phyloP scores from a whole-genome alignment of 1,140 invertebrate species.

The Diuraphis noxia region DNA sequence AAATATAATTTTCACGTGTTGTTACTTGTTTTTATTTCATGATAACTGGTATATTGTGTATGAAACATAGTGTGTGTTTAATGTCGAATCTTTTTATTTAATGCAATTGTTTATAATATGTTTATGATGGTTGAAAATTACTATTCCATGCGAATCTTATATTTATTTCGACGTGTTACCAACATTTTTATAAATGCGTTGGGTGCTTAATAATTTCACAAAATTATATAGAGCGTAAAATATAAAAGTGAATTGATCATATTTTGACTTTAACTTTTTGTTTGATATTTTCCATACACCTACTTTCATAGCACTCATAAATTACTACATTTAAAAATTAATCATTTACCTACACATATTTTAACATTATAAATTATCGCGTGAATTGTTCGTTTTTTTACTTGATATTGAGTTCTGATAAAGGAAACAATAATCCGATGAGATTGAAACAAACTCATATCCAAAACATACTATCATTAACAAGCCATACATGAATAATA shows the following conservation, averaged over 20 bases:
- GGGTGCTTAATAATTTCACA: not conserved
- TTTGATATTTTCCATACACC: not conserved
- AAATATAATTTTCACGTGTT: not conserved
- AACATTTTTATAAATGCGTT: not conserved
- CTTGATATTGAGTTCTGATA: not conserved
- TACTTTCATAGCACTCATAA: not conserved
- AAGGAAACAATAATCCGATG: not conserved
- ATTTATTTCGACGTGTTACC: not conserved
- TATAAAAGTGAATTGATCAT: not conserved
- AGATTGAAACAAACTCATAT: not conserved
- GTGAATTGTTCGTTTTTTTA: not conserved
- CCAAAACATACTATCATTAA: not conserved
- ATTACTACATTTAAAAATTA: too few relatives aligned
- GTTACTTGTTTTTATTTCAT: not conserved
- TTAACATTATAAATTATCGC: not conserved
- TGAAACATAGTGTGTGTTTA: not conserved
- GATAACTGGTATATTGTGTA: too few relatives aligned
- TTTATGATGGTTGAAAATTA: not conserved
- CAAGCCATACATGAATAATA: not conserved
- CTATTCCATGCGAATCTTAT: not conserved
- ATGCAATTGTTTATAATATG: not conserved
- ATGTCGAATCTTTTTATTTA: not conserved
- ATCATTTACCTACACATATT: not conserved
- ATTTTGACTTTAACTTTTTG: not conserved
- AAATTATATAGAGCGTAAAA: not conserved